Conservation (phyloP, 2,888 invertebrate species). For the Lasioglossum pauxillum region DNA sequence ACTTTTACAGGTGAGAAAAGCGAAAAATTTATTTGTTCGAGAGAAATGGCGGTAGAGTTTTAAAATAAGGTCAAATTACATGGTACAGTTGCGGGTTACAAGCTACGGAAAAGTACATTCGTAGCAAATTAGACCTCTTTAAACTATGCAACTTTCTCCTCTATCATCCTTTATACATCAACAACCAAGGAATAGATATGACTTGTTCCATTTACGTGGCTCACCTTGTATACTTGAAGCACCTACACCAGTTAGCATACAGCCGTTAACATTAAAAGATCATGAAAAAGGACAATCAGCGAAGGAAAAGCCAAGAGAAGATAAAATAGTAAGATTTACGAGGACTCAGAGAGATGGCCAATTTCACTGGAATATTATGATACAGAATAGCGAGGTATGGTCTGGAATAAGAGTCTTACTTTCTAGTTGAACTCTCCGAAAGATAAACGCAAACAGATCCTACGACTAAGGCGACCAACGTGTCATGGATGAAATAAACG, state of each 20-base stretch:
- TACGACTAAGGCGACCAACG: not conserved
- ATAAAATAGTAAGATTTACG: not conserved
- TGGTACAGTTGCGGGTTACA: not conserved
- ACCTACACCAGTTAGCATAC: not conserved
- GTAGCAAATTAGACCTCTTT: constrained; percentile 7
- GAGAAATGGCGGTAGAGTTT: not conserved
- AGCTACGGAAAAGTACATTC: constrained; percentile 1
- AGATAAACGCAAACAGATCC: not conserved
- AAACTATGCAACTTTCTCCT: constrained; percentile 13
- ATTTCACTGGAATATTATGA: constrained; percentile 7
- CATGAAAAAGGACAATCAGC: not conserved
- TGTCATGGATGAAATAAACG: not conserved
- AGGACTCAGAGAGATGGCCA: not conserved
- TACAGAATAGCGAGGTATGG: not conserved
- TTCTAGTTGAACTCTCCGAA: not conserved
- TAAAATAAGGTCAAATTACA: constrained; percentile 4
- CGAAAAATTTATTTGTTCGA: not conserved
- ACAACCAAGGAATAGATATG: not conserved
- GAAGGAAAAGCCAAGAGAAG: not conserved
- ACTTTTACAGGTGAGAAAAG: not conserved
- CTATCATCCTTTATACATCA: constrained; percentile 14
- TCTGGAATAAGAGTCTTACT: not conserved
- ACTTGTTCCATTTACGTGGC: constrained; percentile 8
- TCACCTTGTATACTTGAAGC: not conserved
- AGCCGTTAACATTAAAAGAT: not conserved